phyloP scores from a whole-genome alignment of 2,888 invertebrate species.

The Gnatocerus cornutus region DNA sequence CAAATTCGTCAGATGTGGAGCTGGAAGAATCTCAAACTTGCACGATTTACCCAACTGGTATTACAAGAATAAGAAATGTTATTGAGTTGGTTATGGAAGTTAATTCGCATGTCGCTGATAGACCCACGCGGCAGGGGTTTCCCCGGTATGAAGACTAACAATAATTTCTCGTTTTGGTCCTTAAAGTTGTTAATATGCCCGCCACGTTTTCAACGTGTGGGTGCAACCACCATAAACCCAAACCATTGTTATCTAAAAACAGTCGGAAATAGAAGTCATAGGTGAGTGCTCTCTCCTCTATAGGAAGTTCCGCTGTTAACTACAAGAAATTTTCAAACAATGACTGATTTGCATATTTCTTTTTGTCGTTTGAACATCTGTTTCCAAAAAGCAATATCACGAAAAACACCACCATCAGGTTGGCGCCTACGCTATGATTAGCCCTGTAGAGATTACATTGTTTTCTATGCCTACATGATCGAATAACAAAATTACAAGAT shows the following conservation, averaged over 20 bases:
- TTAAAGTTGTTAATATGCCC: too few relatives aligned
- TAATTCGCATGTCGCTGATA: too few relatives aligned
- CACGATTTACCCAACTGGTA: too few relatives aligned
- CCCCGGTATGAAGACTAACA: too few relatives aligned
- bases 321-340: constrained; percentile 34
- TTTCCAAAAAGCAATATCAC: constrained; percentile 20
- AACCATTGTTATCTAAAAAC: constrained; percentile 35
- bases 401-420: constrained; percentile 19
- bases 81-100: too few relatives aligned
- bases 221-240: constrained; percentile 10
- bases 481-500: constrained; percentile 18
- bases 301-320: constrained; percentile 27
- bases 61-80: too few relatives aligned
- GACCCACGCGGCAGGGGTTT: too few relatives aligned
- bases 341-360: constrained; percentile 42
- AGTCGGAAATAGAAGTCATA: constrained; percentile 38
- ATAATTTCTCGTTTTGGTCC: too few relatives aligned
- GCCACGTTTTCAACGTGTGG: constrained; percentile 1
- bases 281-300: constrained; percentile 34
- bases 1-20: too few relatives aligned
- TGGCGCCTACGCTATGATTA: constrained; percentile 35
- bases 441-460: constrained; percentile 25
- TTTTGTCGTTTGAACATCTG: constrained; percentile 8
- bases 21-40: too few relatives aligned
- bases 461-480: constrained; percentile 10